Base-by-base conservation (phyloP, 2,888 invertebrate genomes). In the Patella ulyssiponensis region DNA sequence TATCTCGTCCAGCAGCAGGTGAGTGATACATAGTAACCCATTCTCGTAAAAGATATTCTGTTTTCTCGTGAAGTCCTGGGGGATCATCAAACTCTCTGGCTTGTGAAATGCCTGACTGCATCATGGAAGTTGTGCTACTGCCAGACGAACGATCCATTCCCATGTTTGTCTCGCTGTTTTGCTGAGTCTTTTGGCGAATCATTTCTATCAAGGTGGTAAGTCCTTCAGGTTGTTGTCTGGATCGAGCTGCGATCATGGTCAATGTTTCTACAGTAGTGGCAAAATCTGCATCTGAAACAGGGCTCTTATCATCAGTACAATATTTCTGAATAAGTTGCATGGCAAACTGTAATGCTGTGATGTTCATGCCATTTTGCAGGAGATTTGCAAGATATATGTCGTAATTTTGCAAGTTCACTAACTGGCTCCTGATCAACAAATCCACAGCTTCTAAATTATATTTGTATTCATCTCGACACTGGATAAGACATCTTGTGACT, bases 381-480 rank as follows among this genome's bases (percentile, higher is more conserved):
- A 88, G 79, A 72, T 86, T 86, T 4, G 88, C 87, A 3, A 91
- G 86, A 80, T 87, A 88, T 56, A 84, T 75, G 80, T 91, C 91
- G 74, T 90, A 91, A 84, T 90, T 95, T n/a, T 94, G 94, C 85
- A 97, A 92, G 90, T 95, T 96, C 53, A 98, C 94, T 72, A 98
- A 94, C 78, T 96, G 95, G 72, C 95, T 94, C 80, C 96, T 94
- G 80, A 99, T 95, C 33, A 99, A 93, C 79, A 95, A 94, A 90
- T 98, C 98, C 2, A 98, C 94, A 0, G 97, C 97, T 86, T 98
- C 98, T 73, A 97, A 93, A 90, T 98, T 98, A 92, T 96, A 98
- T 82, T 96, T 94, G 79, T 95, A 94, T 77, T 98, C 98, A 82
- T 98, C 98, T 56, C 97, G 94, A 88, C 96, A 95, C 87, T 98